Base-by-base conservation (phyloP, 2,797 vertebrate species). In the Cichlasoma orientale region DNA sequence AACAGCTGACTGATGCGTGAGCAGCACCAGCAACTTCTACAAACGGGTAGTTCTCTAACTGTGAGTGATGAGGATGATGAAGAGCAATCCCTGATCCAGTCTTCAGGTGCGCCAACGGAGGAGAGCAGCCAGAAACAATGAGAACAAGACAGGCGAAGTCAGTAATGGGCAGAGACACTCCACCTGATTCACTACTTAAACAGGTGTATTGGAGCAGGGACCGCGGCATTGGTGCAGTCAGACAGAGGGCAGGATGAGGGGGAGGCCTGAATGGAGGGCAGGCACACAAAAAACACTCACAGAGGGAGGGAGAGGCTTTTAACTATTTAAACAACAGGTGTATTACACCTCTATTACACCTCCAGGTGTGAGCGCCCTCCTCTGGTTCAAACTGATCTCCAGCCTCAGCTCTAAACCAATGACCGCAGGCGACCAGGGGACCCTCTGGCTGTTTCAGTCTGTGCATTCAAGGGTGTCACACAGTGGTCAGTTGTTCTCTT, bases 351-450 rank as follows among this genome's bases (percentile, higher is more conserved):
- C n/a, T n/a, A n/a, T n/a, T 10, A 18, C 21, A 5, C 7, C 13
- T 63, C 16, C n/a, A n/a, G n/a, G 3, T 11, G 59, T 63, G 36
- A 44, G 21, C 36, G 3, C 41, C 23, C 59, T 41, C 58, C 36
- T 41, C 38, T 41, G 38, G 3, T 41, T 41, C 12, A 41, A 11
- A 41, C 38, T 41, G 38, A 41, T 41, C 10, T 44, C 59, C 11
- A 4, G 8, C 5, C 59, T 63, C 14, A 25, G 16, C 21, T 44
- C 36, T 25, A 10, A 23, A 44, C 21, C 21, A 12, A 3, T 63
- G 38, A 44, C 21, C 14, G 16, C 4, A 0, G 58, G 36, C 1
- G 1, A 38, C 7, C 13, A 3, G 36, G 36, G 0, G 1, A 21
- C 2, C 3, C 36, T 41, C 58, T 36, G 23, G 16, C 21, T 3